These are phyloP conservation scores for Chaunax sp. DNA, from an alignment of 2,797 vertebrate genomes.

Conservation along the genomic window DNA sequence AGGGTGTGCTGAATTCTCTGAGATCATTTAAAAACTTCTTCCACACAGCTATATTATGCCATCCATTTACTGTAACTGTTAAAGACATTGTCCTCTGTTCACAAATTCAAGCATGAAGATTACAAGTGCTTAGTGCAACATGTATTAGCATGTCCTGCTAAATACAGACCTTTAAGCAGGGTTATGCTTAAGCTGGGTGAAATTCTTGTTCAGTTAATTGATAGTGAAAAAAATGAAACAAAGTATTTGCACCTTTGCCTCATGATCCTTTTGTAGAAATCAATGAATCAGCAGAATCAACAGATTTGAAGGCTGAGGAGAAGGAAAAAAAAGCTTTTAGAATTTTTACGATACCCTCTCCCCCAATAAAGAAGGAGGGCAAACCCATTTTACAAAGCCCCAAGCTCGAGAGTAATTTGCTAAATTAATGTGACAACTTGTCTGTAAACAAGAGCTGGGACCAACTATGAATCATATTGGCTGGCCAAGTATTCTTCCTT, in stretches of 20 bases:
- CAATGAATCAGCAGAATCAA: conserved; percentile 40
- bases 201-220: conserved; percentile 54
- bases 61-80: conserved; percentile 52
- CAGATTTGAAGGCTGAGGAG: conserved; percentile 23
- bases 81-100: conserved; percentile 59
- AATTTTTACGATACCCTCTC: conserved; percentile 45
- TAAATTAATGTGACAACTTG: conserved; percentile 77
- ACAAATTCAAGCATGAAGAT: conserved; percentile 76
- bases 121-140: conserved; percentile 73
- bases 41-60: conserved; percentile 37
- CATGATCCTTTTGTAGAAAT: conserved; percentile 42
- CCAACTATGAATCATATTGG: conserved; percentile 71
- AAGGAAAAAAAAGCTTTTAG: conserved; percentile 12
- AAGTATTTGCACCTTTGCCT: conserved; percentile 33
- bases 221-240: conserved; percentile 19
- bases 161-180: conserved; percentile 66
- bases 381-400: conserved; percentile 53
- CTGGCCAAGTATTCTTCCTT: conserved; percentile 62
- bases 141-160: conserved; percentile 73
- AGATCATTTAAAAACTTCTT: conserved; percentile 44
- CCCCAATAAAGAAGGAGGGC: conserved; percentile 45
- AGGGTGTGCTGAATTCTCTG: conserved; percentile 10
- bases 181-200: conserved; percentile 50
- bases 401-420: conserved; percentile 60
- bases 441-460: conserved; percentile 73